Evolutionary conservation across 2,113 vertebrate genomes (phyloP).

Genomic region (Aptenodytes forsteri): DNA sequence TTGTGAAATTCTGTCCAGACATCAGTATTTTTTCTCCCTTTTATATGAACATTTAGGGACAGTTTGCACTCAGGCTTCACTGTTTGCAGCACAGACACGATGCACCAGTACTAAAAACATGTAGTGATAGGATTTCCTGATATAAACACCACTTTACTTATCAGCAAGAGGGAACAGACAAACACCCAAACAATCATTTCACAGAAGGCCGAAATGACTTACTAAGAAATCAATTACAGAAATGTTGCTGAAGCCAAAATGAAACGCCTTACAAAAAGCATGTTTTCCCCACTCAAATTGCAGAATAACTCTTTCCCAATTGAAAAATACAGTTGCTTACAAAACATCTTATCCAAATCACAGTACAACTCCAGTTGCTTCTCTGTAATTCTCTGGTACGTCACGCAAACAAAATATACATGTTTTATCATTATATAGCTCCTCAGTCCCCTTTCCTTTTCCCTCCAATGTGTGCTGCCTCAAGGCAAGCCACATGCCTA

Average conservation of each 20-base stretch:
- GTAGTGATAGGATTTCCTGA: neutral
- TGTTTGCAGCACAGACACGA: neutral
- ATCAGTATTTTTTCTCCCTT: neutral
- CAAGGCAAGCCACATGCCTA: neutral
- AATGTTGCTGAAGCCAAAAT: neutral
- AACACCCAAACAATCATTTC: neutral
- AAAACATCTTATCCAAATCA: neutral
- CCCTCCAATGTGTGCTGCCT: neutral
- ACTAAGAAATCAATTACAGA: neutral
- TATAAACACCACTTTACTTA: neutral
- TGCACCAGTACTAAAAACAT: neutral
- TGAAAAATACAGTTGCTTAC: neutral
- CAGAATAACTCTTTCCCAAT: neutral
- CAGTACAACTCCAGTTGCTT: neutral
- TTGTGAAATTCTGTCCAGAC: neutral
- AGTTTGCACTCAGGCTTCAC: neutral
- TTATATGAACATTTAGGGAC: neutral
- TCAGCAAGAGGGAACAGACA: neutral
- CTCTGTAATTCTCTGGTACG: neutral
- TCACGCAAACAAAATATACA: neutral
- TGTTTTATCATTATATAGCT: neutral
- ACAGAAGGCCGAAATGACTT: neutral
- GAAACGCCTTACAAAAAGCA: neutral
- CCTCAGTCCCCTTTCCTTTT: neutral
- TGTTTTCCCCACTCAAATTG: neutral